These are phyloP conservation scores for Aurelia sp. DNA, from an alignment of 30 jellyfish, hydroid and myxozoan species.

Conservation along the genomic window DNA sequence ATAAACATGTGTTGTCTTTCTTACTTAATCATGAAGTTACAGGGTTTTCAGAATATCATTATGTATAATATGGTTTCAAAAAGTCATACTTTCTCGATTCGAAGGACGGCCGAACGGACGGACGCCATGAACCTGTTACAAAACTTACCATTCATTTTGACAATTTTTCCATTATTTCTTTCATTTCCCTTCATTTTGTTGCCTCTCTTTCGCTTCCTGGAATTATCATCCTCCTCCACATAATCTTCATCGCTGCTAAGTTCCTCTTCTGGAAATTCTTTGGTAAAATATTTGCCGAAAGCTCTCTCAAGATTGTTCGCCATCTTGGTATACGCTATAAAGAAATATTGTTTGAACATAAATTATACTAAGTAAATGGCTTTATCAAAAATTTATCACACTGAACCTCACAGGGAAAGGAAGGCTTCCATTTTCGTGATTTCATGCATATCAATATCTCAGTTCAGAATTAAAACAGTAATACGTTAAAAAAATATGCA, in stretches of 20 bases:
- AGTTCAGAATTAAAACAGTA: too few relatives aligned
- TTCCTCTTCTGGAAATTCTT: conserved; percentile 89
- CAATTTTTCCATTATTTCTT: neutral
- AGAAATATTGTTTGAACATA: neutral
- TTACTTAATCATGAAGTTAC: neutral
- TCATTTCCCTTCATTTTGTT: conserved; percentile 18
- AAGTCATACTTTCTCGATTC: too few relatives aligned
- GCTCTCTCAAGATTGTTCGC: conserved; percentile 83
- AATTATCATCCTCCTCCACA: conserved; percentile 74
- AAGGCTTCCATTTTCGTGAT: too few relatives aligned
- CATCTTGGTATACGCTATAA: conserved; percentile 91
- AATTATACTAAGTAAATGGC: too few relatives aligned
- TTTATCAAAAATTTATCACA: too few relatives aligned
- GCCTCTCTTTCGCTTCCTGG: conserved; percentile 52
- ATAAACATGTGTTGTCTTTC: too few relatives aligned
- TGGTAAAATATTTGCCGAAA: conserved; percentile 65
- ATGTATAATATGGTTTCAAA: neutral
- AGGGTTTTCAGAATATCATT: neutral
- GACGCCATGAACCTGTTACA: neutral
- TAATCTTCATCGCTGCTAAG: conserved; percentile 85
- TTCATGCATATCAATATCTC: too few relatives aligned
- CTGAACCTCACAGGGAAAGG: too few relatives aligned
- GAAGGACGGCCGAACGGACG: too few relatives aligned
- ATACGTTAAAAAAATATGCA: too few relatives aligned
- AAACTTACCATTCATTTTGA: conserved; percentile 27